A percentile compares a stretch with the other conserved stretches of the same genome.
phyloP scores from a whole-genome alignment of 1,140 invertebrate genomes.

The Matsumurasca onukii region DNA sequence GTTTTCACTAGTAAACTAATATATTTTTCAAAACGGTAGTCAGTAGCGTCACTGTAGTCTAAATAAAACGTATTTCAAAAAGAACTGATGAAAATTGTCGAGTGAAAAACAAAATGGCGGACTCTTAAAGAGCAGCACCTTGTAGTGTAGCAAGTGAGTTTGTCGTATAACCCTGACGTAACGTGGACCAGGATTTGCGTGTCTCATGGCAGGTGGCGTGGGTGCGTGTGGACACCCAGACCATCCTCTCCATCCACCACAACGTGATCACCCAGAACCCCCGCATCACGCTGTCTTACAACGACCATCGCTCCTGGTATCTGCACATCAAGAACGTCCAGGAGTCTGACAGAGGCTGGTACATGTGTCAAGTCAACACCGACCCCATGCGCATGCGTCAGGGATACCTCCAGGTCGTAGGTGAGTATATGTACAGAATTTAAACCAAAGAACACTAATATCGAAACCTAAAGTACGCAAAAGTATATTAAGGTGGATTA shows the following conservation, averaged over 20 bases:
- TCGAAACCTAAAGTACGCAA: no score
- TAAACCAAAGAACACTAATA: no score
- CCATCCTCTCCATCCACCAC: constrained; percentile 86
- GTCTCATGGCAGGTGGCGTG: constrained; percentile 72
- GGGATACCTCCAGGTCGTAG: constrained; percentile 58
- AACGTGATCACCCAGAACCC: constrained; percentile 88
- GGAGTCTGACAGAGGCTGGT: constrained; percentile 79
- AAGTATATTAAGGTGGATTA: no score
- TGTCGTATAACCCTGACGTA: background rate
- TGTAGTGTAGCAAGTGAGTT: no score
- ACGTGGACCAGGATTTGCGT: constrained; percentile 28
- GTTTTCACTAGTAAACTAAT: no score
- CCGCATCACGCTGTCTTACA: constrained; percentile 80
- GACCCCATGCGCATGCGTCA: constrained; percentile 83
- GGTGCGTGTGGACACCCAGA: constrained; percentile 90
- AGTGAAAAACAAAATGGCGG: no score
- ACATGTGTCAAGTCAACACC: constrained; percentile 84
- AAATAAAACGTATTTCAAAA: no score
- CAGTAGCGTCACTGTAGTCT: no score
- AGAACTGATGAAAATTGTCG: no score
- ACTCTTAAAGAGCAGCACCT: no score
- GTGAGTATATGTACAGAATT: no score
- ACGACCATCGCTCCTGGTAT: constrained; percentile 87
- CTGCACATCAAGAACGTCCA: constrained; percentile 81
- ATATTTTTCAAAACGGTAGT: no score